phyloP scores from a whole-genome alignment of 2,888 invertebrate species.

The Drosophila trichaetosa region DNA sequence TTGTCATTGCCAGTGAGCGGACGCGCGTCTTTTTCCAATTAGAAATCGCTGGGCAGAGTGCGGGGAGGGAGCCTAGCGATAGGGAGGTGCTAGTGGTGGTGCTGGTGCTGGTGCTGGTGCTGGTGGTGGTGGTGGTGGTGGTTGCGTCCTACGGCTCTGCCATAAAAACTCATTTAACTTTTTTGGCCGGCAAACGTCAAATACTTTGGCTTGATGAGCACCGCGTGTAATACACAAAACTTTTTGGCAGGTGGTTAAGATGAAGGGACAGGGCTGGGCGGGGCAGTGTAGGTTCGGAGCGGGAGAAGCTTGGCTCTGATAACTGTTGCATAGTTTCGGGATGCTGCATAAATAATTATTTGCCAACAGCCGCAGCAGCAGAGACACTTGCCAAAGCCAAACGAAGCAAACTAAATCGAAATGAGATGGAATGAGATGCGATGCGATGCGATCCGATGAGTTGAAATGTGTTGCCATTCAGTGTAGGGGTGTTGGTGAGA shows the following conservation, averaged over 20 bases:
- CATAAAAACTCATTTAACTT: constrained; percentile 83
- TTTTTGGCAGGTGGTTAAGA: constrained; percentile 63
- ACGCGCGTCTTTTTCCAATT: constrained; percentile 80
- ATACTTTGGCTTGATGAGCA: constrained; percentile 52
- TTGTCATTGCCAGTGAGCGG: constrained; percentile 70
- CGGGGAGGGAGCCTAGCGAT: not conserved
- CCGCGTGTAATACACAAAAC: constrained; percentile 68
- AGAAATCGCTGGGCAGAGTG: constrained; percentile 55
- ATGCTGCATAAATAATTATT: constrained; percentile 76
- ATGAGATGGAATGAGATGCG: constrained; percentile 50
- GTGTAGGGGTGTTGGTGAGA: not conserved
- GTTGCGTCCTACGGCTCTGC: constrained; percentile 7
- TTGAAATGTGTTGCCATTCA: constrained; percentile 46
- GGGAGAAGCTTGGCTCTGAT: constrained; percentile 37
- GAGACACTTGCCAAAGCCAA: constrained; percentile 32
- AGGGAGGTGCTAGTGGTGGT: not conserved
- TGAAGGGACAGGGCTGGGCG: not conserved
- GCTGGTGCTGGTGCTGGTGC: not conserved
- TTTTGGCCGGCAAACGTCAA: constrained; percentile 77
- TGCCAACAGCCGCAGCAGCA: constrained; percentile 38
- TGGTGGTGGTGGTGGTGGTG: not conserved
- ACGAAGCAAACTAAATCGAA: constrained; percentile 42
- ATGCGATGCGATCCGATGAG: constrained; percentile 45
- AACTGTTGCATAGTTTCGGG: constrained; percentile 74
- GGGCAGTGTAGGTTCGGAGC: not conserved